Evolutionary conservation across 1,140 invertebrate species (phyloP).

Genomic region (Euschistus heros): DNA sequence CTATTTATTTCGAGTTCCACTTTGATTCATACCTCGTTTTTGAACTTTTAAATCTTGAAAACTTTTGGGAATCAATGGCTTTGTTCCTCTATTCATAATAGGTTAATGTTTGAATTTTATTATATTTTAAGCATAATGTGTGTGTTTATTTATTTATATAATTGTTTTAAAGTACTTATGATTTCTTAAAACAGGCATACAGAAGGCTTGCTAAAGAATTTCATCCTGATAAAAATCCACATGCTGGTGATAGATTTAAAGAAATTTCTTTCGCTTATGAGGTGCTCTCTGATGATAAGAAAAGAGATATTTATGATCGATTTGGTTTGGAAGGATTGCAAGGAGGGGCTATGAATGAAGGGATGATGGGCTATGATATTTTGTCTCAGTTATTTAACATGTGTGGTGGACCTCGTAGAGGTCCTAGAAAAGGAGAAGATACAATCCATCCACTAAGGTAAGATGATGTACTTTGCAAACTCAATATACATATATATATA

Average conservation of each 20-base stretch:
- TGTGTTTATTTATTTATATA: neutral
- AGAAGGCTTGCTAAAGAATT: slow-evolving; percentile 76
- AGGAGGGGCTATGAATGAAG: slow-evolving; percentile 32
- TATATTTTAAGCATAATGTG: no score
- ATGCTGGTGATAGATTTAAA: slow-evolving; percentile 74
- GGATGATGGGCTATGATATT: slow-evolving; percentile 43
- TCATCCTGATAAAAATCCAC: slow-evolving; percentile 79
- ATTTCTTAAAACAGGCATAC: slow-evolving; percentile 50
- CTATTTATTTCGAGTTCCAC: no score
- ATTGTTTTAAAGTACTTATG: neutral
- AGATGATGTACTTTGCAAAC: no score
- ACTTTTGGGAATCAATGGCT: neutral
- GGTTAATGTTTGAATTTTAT: neutral
- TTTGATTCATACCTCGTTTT: neutral
- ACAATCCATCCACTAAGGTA: slow-evolving; percentile 46
- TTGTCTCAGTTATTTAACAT: slow-evolving; percentile 54
- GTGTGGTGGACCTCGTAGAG: slow-evolving; percentile 40
- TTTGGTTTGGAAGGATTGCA: slow-evolving; percentile 69
- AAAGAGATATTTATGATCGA: slow-evolving; percentile 59
- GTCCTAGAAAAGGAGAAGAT: slow-evolving; percentile 37
- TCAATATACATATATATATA: no score
- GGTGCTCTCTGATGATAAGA: slow-evolving; percentile 59
- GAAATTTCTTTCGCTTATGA: slow-evolving; percentile 84
- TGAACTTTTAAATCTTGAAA: neutral
- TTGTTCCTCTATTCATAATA: neutral